A percentile compares a stretch with the other conserved stretches of the same genome.
phyloP scores from a whole-genome alignment of 2,797 vertebrate species.

The Staurois parvus region DNA sequence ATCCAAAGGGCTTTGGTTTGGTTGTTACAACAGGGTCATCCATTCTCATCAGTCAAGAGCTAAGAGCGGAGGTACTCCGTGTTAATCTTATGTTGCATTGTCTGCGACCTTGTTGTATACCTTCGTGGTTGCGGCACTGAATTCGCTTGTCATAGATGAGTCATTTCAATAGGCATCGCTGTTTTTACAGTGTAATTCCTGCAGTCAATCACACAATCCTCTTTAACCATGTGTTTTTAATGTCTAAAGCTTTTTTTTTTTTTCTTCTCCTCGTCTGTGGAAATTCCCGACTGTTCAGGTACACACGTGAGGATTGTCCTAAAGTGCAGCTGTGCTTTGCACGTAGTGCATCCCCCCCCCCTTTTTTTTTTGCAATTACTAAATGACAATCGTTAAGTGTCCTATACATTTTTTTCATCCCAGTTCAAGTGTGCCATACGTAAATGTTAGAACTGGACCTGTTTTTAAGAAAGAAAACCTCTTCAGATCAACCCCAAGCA shows the following conservation, averaged over 20 bases:
- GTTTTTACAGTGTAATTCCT: slow-evolving; percentile 52
- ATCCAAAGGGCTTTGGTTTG: background rate
- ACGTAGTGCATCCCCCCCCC: background rate
- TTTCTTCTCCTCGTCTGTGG: background rate
- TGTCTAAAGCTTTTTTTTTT: slow-evolving; percentile 19
- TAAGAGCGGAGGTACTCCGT: slow-evolving; percentile 2
- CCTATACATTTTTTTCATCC: too few relatives aligned
- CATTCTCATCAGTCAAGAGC: slow-evolving; percentile 21
- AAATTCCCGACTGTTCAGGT: slow-evolving; percentile 47
- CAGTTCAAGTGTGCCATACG: background rate
- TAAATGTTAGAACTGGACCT: too few relatives aligned
- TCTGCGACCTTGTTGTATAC: slow-evolving; percentile 37
- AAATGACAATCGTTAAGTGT: background rate
- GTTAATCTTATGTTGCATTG: slow-evolving; percentile 38
- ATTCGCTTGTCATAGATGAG: slow-evolving; percentile 28
- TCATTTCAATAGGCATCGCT: slow-evolving; percentile 38
- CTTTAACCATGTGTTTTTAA: slow-evolving; percentile 31
- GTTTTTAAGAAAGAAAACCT: background rate
- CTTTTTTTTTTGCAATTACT: background rate
- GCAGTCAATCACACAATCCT: slow-evolving; percentile 42
- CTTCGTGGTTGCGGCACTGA: slow-evolving; percentile 33
- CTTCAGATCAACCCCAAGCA: background rate
- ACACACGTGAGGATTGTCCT: slow-evolving; percentile 7
- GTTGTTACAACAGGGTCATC: background rate
- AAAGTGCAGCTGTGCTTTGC: background rate